Evolutionary conservation across 2,888 invertebrate genomes (phyloP), one percentile per base, ranked within the genome.

Genomic region (Siphlonurus alternatus): DNA sequence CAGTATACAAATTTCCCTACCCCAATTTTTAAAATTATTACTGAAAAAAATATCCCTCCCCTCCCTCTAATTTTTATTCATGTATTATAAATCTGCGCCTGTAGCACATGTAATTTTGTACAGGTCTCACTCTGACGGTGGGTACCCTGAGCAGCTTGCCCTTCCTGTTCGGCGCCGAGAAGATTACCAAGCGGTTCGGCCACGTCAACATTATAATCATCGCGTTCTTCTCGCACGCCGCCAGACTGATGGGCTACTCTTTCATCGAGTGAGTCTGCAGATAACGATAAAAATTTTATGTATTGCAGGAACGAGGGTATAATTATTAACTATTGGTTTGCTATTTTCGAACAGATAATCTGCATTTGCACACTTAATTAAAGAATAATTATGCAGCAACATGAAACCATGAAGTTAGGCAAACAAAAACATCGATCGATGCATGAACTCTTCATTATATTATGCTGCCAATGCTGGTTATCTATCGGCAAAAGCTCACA

Each of bases 181-280:
- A 82, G 74, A 88, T 93, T 72, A 88, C 91, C 25, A 83, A 84
- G 70, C 85, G 84, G 73, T 81, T 91, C 71, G 91, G 91, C 20
- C 87, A 89, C 74, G 87, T 89, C 67, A 89, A 89, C 77, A 83
- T 91, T 71, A 87, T 92, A 75, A 86, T 90, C 68, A 80, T 89
- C 66, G 89, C 91, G 67, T 90, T 91, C 78, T 85, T 89, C 77
- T 87, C 89, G 70, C 91, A 92, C 77, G 87, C 89, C 63, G 84
- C 86, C 64, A 81, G 91, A 70, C 80, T 89, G 65, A 86, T 89
- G 70, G 89, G 89, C 67, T 92, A 92, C 76, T 90, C 91, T 20
- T 85, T 88, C 72, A 90, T 91, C 69, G 87, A 87, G 89, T 89
- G 77, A 85, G 83, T 80, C 70, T n/a, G n/a, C n/a, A n/a, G n/a